Evolutionary conservation across 2,888 invertebrate genomes (phyloP).

Genomic region (Shargacucullia verbasci): DNA sequence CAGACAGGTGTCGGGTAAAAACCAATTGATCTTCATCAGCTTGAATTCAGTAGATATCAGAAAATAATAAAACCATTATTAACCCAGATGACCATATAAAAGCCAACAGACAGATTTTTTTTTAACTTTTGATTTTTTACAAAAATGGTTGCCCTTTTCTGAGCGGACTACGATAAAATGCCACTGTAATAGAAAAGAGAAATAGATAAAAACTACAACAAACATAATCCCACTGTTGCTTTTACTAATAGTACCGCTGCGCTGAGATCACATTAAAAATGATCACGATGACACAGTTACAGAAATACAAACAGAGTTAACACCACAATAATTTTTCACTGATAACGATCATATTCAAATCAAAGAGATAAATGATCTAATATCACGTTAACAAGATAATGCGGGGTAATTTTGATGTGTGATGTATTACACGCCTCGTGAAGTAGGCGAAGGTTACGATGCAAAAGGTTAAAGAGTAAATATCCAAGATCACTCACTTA

Average conservation of each 20-base stretch:
- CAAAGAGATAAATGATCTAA: constrained; percentile 51
- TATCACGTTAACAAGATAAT: constrained; percentile 58
- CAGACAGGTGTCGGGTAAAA: constrained; percentile 24
- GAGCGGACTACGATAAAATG: too few species aligned
- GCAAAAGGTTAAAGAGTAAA: constrained; percentile 55
- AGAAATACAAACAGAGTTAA: constrained; percentile 17
- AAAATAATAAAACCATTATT: too few species aligned
- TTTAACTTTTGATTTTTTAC: too few species aligned
- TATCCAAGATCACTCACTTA: constrained; percentile 51
- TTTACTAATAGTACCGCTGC: background rate
- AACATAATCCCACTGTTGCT: background rate
- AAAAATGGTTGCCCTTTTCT: too few species aligned
- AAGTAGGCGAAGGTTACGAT: constrained; percentile 58
- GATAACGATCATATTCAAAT: constrained; percentile 53
- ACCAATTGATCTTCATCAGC: constrained; percentile 31
- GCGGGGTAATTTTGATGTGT: constrained; percentile 58
- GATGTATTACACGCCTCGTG: constrained; percentile 51
- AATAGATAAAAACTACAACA: too few species aligned
- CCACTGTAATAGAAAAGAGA: too few species aligned
- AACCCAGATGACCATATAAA: too few species aligned
- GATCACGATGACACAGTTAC: constrained; percentile 4
- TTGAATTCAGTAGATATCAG: constrained; percentile 10
- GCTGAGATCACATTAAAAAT: background rate
- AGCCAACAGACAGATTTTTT: too few species aligned
- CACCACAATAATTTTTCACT: constrained; percentile 32